phyloP scores from a whole-genome alignment of 2,797 vertebrate genomes.

The Urocyon cinereoargenteus region DNA sequence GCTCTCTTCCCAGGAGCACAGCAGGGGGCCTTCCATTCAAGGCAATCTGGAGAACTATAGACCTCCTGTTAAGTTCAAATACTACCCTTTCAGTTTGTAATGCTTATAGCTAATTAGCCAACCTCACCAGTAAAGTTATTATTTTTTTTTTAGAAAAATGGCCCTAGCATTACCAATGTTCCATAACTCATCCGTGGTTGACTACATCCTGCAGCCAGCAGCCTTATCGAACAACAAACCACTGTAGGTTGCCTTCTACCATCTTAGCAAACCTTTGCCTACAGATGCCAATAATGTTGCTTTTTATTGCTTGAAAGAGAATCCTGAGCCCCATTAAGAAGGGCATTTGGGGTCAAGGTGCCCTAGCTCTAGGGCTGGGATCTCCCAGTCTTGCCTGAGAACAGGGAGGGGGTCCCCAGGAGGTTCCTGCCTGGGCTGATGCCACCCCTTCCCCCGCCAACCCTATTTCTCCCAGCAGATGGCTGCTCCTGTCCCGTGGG shows the following conservation, averaged over 20 bases:
- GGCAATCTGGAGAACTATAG: constrained; percentile 52
- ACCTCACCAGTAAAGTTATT: constrained; percentile 52
- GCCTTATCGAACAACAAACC: constrained; percentile 61
- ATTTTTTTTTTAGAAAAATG: constrained; percentile 62
- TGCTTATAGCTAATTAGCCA: constrained; percentile 70
- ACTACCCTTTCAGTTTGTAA: constrained; percentile 32
- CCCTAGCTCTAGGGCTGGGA: constrained; percentile 20
- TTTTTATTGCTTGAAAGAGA: constrained; percentile 61
- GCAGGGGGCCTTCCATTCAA: constrained; percentile 29
- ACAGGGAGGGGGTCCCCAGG: not conserved
- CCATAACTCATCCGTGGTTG: constrained; percentile 47
- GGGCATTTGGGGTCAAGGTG: constrained; percentile 39
- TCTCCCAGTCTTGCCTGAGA: constrained; percentile 51
- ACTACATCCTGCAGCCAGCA: constrained; percentile 55
- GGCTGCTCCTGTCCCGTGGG: constrained; percentile 94
- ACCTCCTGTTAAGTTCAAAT: constrained; percentile 61
- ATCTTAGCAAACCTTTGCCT: constrained; percentile 45
- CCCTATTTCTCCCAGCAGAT: constrained; percentile 91
- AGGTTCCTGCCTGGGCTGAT: constrained; percentile 1
- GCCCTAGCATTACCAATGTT: constrained; percentile 24
- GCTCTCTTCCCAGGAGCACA: not conserved
- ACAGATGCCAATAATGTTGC: constrained; percentile 51
- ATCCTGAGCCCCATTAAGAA: constrained; percentile 65
- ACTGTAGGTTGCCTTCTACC: constrained; percentile 56
- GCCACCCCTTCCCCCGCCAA: not conserved